A percentile compares a stretch with the other conserved stretches of the same genome.
These are phyloP conservation scores for Drosophila rufa DNA, from an alignment of 1,140 invertebrate species.

Conservation along the genomic window DNA sequence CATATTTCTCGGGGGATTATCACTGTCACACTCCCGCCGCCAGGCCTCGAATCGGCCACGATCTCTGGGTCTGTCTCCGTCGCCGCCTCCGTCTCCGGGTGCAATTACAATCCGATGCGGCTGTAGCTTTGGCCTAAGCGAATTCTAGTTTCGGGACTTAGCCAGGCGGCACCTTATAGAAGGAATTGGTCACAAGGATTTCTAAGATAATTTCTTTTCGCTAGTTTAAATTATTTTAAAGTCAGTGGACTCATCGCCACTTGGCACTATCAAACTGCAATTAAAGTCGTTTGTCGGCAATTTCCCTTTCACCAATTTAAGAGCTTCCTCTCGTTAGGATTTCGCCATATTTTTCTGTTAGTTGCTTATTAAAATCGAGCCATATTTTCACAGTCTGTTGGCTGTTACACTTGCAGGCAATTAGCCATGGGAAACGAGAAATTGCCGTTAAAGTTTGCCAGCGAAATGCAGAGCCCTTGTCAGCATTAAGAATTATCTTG, in stretches of 20 bases:
- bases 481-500: neutral
- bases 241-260: too few species aligned
- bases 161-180: neutral
- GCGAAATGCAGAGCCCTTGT: neutral
- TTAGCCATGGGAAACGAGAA: constrained; percentile 36
- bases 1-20: constrained; percentile 80
- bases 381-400: constrained; percentile 33
- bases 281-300: constrained; percentile 12
- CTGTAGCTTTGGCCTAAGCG: constrained; percentile 28
- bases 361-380: constrained; percentile 30
- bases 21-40: constrained; percentile 56
- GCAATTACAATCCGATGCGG: constrained; percentile 50
- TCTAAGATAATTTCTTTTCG: too few species aligned
- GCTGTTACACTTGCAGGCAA: constrained; percentile 23
- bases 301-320: constrained; percentile 47
- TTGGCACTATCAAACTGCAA: constrained; percentile 1
- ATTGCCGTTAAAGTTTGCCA: neutral
- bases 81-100: neutral
- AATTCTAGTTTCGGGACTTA: constrained; percentile 49
- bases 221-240: too few species aligned
- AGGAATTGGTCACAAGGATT: too few species aligned
- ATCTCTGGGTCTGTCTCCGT: constrained; percentile 13
- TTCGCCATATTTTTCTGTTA: neutral
- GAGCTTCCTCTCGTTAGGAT: constrained; percentile 21
- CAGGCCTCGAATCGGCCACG: constrained; percentile 27